Conservation (phyloP, 2,113 vertebrate genomes). For the Echinops telfairi region DNA sequence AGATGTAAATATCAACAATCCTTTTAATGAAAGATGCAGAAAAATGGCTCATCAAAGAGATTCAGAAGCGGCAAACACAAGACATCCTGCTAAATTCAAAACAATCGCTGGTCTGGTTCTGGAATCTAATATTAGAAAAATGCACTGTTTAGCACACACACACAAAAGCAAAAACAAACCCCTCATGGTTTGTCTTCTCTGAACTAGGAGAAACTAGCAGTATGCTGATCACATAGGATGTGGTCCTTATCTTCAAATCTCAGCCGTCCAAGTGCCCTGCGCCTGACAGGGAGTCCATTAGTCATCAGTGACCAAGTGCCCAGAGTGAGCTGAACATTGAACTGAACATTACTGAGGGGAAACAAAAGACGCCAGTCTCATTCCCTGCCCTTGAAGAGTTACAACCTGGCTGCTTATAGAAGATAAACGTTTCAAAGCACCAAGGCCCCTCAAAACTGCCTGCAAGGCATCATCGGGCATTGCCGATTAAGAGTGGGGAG, state of each 20-base stretch:
- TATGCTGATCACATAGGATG: constrained; percentile 63
- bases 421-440: constrained; percentile 49
- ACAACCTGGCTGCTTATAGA: constrained; percentile 37
- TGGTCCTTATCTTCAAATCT: constrained; percentile 68
- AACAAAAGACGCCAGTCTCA: constrained; percentile 56
- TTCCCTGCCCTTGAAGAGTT: constrained; percentile 55
- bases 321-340: constrained; percentile 43
- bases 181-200: constrained; percentile 72
- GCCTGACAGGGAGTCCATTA: constrained; percentile 67
- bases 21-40: constrained; percentile 81
- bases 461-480: constrained; percentile 35
- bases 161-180: constrained; percentile 19
- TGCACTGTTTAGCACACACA: constrained; percentile 68
- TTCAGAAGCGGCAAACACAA: constrained; percentile 78
- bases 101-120: constrained; percentile 59
- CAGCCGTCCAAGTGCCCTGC: constrained; percentile 42
- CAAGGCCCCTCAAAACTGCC: constrained; percentile 13
- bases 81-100: constrained; percentile 72
- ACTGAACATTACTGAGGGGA: constrained; percentile 47
- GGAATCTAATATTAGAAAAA: constrained; percentile 77
- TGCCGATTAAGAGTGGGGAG: constrained; percentile 29
- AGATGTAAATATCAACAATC: constrained; percentile 84
- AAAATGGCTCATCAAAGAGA: constrained; percentile 82
- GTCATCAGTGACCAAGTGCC: constrained; percentile 53
- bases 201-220: constrained; percentile 60